A percentile compares a stretch with the other conserved stretches of the same genome.
Evolutionary conservation across 2,888 invertebrate species (phyloP).

Genomic region (Melinaea marsaeus): DNA sequence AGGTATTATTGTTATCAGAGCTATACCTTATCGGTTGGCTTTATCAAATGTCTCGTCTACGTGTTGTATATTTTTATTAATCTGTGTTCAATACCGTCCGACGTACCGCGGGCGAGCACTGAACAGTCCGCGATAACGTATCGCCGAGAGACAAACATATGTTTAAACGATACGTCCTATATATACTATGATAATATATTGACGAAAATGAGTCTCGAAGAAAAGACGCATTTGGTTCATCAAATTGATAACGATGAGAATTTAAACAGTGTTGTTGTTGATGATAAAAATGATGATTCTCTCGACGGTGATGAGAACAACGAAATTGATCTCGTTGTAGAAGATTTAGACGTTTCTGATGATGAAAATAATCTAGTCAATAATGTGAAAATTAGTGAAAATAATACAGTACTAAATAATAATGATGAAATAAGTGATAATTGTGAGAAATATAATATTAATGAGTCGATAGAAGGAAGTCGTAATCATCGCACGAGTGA

Average conservation of each 20-base stretch:
- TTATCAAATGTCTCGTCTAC: background rate
- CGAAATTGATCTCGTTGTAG: background rate
- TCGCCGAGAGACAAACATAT: constrained; percentile 41
- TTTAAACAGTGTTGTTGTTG: constrained; percentile 11
- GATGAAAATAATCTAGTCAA: constrained; percentile 6
- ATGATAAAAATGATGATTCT: constrained; percentile 10
- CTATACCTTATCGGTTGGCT: background rate
- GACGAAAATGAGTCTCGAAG: constrained; percentile 54
- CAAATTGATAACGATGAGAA: constrained; percentile 10
- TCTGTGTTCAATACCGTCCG: constrained; percentile 42
- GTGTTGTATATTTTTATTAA: constrained; percentile 25
- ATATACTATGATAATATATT: constrained; percentile 13
- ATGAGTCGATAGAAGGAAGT: constrained; percentile 6
- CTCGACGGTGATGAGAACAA: background rate
- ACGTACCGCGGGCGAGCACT: constrained; percentile 34
- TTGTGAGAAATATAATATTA: constrained; percentile 20
- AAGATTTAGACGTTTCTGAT: no score
- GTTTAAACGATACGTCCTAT: constrained; percentile 37
- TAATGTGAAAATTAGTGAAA: constrained; percentile 24
- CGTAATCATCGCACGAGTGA: constrained; percentile 19
- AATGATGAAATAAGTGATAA: constrained; percentile 12
- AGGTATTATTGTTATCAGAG: no score
- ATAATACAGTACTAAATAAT: constrained; percentile 7
- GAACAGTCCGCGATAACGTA: constrained; percentile 42
- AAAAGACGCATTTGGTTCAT: constrained; percentile 37